These are phyloP conservation scores for Zoanthus solanderi DNA, from an alignment of 92 coral and sea anemone species.

Conservation along the genomic window DNA sequence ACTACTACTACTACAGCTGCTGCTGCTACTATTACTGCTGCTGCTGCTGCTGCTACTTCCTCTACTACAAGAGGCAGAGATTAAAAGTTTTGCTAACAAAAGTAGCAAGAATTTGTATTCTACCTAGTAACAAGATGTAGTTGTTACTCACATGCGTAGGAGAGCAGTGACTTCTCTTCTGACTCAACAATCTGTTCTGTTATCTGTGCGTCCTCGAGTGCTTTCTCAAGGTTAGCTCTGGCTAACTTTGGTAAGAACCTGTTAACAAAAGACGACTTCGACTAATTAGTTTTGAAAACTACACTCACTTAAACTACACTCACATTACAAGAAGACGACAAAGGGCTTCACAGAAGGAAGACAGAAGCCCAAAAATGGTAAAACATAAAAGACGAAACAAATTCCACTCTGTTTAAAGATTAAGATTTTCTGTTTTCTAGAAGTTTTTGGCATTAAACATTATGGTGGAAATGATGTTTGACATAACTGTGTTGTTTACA, in stretches of 20 bases:
- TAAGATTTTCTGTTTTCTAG: too few relatives aligned
- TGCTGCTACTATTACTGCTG: background rate
- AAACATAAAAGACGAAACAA: too few relatives aligned
- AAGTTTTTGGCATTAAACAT: too few relatives aligned
- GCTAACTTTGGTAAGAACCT: constrained; percentile 96
- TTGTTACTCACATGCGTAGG: constrained; percentile 19
- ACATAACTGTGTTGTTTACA: too few relatives aligned
- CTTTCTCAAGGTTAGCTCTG: constrained; percentile 76
- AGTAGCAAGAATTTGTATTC: background rate
- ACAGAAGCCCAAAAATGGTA: background rate
- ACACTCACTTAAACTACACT: background rate
- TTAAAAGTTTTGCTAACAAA: background rate
- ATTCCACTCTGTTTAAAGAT: too few relatives aligned
- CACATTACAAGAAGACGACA: background rate
- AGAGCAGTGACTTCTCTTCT: background rate
- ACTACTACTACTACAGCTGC: background rate
- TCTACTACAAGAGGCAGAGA: background rate
- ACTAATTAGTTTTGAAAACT: background rate
- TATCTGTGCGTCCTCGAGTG: constrained; percentile 75
- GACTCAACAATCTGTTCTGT: constrained; percentile 13
- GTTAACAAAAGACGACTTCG: background rate
- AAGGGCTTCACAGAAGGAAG: background rate
- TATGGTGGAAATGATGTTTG: too few relatives aligned
- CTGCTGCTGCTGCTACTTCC: background rate
- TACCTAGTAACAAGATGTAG: background rate